These are phyloP conservation scores for Ceyx cyanopectus DNA, from an alignment of 2,113 vertebrate species.

Conservation along the genomic window DNA sequence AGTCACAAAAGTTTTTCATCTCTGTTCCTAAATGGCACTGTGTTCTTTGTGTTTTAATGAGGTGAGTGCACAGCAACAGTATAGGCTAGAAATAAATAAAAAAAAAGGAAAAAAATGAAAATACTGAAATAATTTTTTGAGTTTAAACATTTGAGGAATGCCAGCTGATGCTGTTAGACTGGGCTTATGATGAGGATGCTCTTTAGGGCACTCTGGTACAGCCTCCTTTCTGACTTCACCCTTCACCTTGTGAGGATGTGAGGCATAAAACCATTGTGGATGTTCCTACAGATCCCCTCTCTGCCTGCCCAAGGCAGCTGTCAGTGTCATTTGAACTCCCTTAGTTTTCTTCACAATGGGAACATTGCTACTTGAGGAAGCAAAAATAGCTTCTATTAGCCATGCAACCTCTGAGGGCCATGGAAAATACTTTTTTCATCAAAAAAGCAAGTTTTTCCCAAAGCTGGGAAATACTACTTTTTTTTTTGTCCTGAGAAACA, in stretches of 20 bases:
- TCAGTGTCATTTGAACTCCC: neutral
- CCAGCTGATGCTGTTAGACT: rapidly evolving
- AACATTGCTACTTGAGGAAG: neutral
- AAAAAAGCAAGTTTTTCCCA: neutral
- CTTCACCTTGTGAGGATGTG: neutral
- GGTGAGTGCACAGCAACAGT: neutral
- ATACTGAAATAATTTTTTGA: neutral
- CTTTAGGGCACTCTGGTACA: rapidly evolving
- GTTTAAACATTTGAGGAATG: neutral
- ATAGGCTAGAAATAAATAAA: neutral
- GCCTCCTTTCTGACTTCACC: neutral
- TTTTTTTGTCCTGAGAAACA: neutral
- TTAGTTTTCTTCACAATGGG: neutral
- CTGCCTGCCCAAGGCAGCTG: neutral
- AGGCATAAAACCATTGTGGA: rapidly evolving
- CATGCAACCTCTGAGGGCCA: neutral
- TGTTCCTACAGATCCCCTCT: neutral
- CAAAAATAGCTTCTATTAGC: neutral
- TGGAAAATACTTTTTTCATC: neutral
- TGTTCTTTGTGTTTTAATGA: neutral
- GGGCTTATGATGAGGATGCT: neutral
- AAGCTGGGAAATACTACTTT: neutral
- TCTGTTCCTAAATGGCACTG: neutral
- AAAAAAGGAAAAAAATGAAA: neutral
- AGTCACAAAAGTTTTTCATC: neutral